phyloP scores from a whole-genome alignment of 2,113 vertebrate genomes.

The Ctenodactylus gundi region DNA sequence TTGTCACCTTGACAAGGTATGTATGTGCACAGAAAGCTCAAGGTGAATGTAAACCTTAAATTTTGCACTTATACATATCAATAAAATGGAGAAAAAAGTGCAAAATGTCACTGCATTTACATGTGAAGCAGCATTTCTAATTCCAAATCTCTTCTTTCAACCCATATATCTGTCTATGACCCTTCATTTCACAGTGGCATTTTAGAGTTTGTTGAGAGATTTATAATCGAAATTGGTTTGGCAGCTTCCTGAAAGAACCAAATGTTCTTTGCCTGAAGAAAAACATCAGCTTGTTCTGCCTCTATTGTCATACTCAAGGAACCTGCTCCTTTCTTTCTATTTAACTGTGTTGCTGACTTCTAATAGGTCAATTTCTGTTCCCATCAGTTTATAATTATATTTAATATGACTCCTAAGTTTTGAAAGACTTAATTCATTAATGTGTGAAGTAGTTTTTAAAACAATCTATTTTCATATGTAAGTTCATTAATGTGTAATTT shows the following conservation, averaged over 20 bases:
- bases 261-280: constrained; percentile 1
- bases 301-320: background rate
- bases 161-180: constrained; percentile 27
- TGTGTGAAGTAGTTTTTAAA: background rate
- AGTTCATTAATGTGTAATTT: background rate
- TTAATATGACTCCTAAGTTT: background rate
- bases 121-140: background rate
- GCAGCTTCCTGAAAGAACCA: constrained; percentile 27
- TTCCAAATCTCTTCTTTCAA: background rate
- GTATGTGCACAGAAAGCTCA: too few species aligned
- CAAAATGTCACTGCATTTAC: constrained; percentile 15
- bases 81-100: too few species aligned
- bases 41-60: too few species aligned
- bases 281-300: background rate
- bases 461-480: background rate
- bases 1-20: too few species aligned
- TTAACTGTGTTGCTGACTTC: background rate
- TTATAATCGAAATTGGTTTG: constrained; percentile 25
- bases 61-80: too few species aligned
- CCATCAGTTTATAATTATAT: background rate
- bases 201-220: constrained; percentile 37
- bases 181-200: constrained; percentile 1
- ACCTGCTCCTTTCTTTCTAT: background rate
- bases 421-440: background rate
- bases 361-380: background rate